A percentile compares a stretch with the other conserved stretches of the same genome.
Conservation (phyloP, 1,140 invertebrate genomes). For the Bombus soroeensis region DNA sequence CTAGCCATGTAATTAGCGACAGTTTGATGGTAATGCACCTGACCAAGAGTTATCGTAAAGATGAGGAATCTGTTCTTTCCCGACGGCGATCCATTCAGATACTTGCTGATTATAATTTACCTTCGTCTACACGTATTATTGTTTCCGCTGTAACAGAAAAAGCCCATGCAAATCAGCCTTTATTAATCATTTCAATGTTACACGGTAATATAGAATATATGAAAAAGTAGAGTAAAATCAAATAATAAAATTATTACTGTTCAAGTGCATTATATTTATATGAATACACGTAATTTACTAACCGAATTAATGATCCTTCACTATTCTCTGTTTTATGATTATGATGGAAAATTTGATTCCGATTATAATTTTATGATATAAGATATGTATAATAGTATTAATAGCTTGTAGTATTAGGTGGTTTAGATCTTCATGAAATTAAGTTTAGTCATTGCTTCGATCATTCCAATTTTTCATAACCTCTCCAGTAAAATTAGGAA, state of each 20-base stretch:
- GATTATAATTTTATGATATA: not conserved
- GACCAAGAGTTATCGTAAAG: not conserved
- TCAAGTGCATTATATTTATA: not conserved
- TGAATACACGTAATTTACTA: not conserved
- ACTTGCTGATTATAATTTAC: not conserved
- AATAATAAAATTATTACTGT: not conserved
- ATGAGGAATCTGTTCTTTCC: not conserved
- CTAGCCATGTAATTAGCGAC: conserved; percentile 23
- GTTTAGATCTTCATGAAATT: not conserved
- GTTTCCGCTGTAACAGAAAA: not conserved
- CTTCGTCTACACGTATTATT: not conserved
- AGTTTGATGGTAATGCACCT: conserved; percentile 14
- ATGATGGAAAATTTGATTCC: not conserved
- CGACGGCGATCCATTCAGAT: not conserved
- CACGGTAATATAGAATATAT: not conserved
- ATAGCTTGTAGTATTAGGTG: not conserved
- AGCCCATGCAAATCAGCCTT: not conserved
- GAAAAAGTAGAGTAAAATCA: not conserved
- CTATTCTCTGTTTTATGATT: not conserved
- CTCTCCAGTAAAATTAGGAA: too few relatives aligned
- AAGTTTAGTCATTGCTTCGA: too few relatives aligned
- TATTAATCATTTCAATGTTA: not conserved
- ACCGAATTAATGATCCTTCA: not conserved
- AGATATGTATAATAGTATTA: not conserved
- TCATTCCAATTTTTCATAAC: too few relatives aligned